phyloP scores from a whole-genome alignment of 2,888 invertebrate species.

The Cybosia mesomella region DNA sequence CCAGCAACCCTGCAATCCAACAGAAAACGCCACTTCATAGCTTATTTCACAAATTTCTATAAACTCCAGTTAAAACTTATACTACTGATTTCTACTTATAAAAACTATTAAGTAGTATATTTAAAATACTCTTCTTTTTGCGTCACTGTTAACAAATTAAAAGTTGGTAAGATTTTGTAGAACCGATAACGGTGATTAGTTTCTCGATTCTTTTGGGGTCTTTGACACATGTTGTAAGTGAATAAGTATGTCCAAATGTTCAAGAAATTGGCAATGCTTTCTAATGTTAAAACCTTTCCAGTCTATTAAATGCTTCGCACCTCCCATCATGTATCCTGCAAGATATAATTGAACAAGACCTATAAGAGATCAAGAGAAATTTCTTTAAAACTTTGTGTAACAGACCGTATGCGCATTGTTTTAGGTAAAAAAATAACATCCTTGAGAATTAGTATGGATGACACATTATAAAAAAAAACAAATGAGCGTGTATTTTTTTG shows the following conservation, averaged over 20 bases:
- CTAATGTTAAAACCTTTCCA: not conserved
- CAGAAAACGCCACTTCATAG: no score
- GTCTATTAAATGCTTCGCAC: not conserved
- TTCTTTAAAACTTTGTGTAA: no score
- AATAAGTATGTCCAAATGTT: not conserved
- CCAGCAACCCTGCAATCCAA: not conserved
- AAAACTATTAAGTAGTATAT: not conserved
- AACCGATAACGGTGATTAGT: slow-evolving; percentile 8
- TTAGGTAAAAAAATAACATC: no score
- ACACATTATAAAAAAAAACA: no score
- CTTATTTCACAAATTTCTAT: no score
- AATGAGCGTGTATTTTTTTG: no score
- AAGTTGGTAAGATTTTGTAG: not conserved
- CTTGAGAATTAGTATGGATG: no score
- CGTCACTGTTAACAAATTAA: slow-evolving; percentile 1
- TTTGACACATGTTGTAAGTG: slow-evolving; percentile 6
- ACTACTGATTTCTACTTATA: not conserved
- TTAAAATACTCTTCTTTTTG: not conserved
- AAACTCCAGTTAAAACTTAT: not conserved
- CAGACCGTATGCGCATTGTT: not conserved
- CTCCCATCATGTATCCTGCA: not conserved
- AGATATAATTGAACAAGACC: not conserved
- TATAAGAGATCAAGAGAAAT: not conserved
- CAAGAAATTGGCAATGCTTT: not conserved
- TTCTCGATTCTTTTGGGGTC: slow-evolving; percentile 5